phyloP scores from a whole-genome alignment of 2,888 invertebrate species.

The Ochropleura plecta region DNA sequence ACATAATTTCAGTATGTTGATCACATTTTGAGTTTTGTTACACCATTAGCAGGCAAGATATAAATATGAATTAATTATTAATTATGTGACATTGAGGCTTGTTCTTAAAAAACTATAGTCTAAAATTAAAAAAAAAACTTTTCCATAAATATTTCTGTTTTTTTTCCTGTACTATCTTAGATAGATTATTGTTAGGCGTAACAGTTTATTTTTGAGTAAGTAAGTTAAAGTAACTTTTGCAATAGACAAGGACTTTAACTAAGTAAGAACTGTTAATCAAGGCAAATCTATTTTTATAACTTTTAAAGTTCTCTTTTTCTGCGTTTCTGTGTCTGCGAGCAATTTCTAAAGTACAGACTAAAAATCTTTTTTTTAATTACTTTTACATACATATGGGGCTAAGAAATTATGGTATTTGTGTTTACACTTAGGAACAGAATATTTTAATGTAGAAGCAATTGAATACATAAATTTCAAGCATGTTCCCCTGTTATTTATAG shows the following conservation, averaged over 20 bases:
- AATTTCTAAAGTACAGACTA: too few species aligned
- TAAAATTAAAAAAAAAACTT: neutral
- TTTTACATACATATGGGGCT: too few species aligned
- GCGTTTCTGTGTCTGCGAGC: too few species aligned
- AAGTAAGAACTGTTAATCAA: too few species aligned
- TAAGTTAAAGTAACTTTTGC: too few species aligned
- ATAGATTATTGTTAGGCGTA: neutral
- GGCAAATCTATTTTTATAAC: too few species aligned
- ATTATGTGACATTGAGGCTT: neutral
- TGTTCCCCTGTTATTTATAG: neutral
- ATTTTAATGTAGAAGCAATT: conserved; percentile 8
- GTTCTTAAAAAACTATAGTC: neutral
- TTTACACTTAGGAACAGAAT: neutral
- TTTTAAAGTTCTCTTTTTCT: too few species aligned
- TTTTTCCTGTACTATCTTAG: neutral
- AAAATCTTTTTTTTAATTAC: too few species aligned
- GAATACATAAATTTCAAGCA: neutral
- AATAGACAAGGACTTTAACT: too few species aligned
- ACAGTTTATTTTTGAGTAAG: neutral
- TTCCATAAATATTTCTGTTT: neutral
- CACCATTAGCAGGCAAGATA: neutral
- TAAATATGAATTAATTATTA: neutral
- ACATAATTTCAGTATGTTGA: conserved; percentile 1
- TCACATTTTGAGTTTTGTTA: conserved; percentile 8
- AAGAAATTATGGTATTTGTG: too few species aligned